Evolutionary conservation across 2,113 vertebrate species (phyloP).

Genomic region (Pseudorhombus dupliciocellatus): DNA sequence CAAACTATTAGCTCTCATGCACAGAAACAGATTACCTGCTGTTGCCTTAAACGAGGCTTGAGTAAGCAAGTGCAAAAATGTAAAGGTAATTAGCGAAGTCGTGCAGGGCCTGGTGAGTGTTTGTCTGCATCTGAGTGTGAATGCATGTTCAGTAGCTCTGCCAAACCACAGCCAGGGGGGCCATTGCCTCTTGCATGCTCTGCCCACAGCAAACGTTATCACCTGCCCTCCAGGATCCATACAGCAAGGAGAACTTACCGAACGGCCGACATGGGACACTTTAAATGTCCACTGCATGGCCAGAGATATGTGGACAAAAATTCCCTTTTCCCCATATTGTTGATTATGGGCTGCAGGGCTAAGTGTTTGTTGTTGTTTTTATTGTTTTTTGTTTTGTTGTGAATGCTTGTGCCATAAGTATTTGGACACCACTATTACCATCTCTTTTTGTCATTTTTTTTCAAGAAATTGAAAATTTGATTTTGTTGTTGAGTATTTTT

Average conservation of each 20-base stretch:
- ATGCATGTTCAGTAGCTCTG: conserved; percentile 6
- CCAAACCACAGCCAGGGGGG: conserved; percentile 47
- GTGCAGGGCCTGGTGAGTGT: conserved; percentile 43
- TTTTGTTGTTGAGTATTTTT: too few relatives aligned
- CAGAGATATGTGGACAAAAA: background rate
- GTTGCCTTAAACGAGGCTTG: conserved; percentile 54
- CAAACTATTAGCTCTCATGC: conserved; percentile 24
- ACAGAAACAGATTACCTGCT: conserved; percentile 61
- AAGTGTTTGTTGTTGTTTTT: too few relatives aligned
- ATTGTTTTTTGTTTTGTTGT: too few relatives aligned
- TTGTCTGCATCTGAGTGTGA: conserved; percentile 24
- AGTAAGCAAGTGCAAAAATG: conserved; percentile 70
- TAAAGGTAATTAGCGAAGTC: conserved; percentile 72
- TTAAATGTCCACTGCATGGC: background rate
- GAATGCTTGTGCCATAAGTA: too few relatives aligned
- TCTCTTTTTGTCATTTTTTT: too few relatives aligned
- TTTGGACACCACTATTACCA: too few relatives aligned
- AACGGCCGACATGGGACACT: background rate
- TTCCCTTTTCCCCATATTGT: too few relatives aligned
- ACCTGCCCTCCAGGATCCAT: conserved; percentile 16
- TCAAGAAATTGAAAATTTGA: too few relatives aligned
- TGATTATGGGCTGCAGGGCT: background rate
- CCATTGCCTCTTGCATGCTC: conserved; percentile 28
- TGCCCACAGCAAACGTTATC: conserved; percentile 35
- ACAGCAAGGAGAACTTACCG: conserved; percentile 16